Percentiles rank a stretch among this genome's conserved stretches.
Evolutionary conservation across 2,888 invertebrate species (phyloP).

Genomic region (Germaria angustata): DNA sequence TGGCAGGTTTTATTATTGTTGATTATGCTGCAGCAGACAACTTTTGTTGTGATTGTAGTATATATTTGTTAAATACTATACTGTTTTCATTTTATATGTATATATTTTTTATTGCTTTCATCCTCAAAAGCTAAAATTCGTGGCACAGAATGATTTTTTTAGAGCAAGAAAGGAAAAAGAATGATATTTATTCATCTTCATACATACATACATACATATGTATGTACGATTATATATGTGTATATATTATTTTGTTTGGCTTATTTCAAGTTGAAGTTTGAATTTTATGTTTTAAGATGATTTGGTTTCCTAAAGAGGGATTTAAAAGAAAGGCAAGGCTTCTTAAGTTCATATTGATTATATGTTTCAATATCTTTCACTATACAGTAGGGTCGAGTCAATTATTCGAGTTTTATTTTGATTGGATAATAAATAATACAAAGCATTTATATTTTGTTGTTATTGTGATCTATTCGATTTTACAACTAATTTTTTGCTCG

Average conservation of each 20-base stretch:
- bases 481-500: background rate
- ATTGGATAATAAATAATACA: background rate
- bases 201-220: too few relatives aligned
- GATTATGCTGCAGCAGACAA: conserved; percentile 54
- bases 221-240: too few relatives aligned
- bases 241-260: conserved; percentile 8
- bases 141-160: conserved; percentile 8
- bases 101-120: conserved; percentile 15
- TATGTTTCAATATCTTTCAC: background rate
- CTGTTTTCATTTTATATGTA: conserved; percentile 19
- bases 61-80: conserved; percentile 51
- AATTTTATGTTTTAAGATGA: conserved; percentile 40
- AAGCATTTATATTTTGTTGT: background rate
- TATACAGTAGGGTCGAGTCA: background rate
- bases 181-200: conserved; percentile 44
- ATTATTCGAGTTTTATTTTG: background rate
- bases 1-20: conserved; percentile 46
- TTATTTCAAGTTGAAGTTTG: conserved; percentile 49
- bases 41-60: conserved; percentile 41
- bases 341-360: conserved; percentile 6
- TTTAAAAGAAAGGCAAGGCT: conserved; percentile 13
- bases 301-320: conserved; percentile 36
- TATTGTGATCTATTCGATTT: background rate
- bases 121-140: conserved; percentile 36
- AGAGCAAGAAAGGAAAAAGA: conserved; percentile 9